Conservation (phyloP, 2,888 invertebrate genomes). For the Brenthis ino region DNA sequence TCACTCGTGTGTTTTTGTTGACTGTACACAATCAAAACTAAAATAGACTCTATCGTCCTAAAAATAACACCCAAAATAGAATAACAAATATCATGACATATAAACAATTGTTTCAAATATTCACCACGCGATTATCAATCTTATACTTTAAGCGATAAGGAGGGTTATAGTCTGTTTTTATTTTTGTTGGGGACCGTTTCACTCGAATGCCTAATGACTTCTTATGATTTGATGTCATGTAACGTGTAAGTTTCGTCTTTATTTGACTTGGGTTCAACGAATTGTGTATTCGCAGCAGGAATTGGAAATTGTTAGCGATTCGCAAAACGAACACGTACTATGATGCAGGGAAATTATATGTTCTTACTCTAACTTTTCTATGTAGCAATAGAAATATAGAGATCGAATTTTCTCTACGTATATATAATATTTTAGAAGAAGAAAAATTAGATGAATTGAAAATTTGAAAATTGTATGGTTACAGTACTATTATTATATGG, state of each 20-base stretch:
- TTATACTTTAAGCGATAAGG: conserved; percentile 38
- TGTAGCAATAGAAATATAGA: conserved; percentile 3
- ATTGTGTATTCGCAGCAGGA: conserved; percentile 50
- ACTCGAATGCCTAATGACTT: conserved; percentile 78
- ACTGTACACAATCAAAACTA: conserved; percentile 48
- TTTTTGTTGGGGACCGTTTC: conserved; percentile 62
- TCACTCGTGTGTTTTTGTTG: conserved; percentile 74
- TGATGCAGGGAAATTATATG: conserved; percentile 27
- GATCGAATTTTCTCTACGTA: not conserved
- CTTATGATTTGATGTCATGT: conserved; percentile 80
- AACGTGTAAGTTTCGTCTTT: conserved; percentile 66
- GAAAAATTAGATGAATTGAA: no score
- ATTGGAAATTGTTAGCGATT: conserved; percentile 46
- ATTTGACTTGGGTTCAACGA: conserved; percentile 62
- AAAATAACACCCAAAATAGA: conserved; percentile 43
- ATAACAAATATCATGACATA: conserved; percentile 50
- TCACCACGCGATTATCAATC: conserved; percentile 43
- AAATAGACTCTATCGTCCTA: conserved; percentile 41
- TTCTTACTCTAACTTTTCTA: conserved; percentile 14
- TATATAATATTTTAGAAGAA: no score
- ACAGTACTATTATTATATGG: no score
- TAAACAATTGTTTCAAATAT: conserved; percentile 66
- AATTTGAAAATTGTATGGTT: no score
- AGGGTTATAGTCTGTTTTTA: conserved; percentile 39
- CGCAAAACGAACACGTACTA: conserved; percentile 45